These are phyloP conservation scores for Papilio machaon DNA, from an alignment of 1,140 invertebrate species.

Conservation along the genomic window DNA sequence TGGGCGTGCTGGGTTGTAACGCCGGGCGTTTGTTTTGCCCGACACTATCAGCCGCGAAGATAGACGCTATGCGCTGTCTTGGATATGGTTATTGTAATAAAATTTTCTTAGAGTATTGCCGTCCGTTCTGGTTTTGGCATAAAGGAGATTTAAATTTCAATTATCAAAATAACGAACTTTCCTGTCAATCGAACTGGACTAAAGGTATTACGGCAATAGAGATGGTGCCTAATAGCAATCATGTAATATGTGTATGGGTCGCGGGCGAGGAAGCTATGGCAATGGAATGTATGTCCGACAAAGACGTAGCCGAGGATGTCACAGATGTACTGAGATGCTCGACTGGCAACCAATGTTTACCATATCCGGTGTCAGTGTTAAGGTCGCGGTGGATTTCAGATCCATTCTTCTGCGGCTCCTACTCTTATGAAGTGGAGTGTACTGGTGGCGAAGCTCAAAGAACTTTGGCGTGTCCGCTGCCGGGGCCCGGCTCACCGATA, in stretches of 20 bases:
- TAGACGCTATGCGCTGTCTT: conserved; percentile 86
- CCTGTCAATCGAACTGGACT: conserved; percentile 84
- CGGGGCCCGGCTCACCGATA: conserved; percentile 80
- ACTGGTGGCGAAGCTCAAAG: conserved; percentile 82
- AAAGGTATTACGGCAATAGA: conserved; percentile 84
- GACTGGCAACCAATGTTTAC: conserved; percentile 83
- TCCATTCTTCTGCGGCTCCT: conserved; percentile 85
- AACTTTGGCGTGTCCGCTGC: conserved; percentile 83
- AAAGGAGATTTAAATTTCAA: conserved; percentile 83
- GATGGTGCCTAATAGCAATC: conserved; percentile 84
- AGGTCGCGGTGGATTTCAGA: conserved; percentile 85
- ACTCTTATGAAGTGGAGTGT: conserved; percentile 83
- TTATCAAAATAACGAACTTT: conserved; percentile 82
- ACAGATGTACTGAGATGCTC: conserved; percentile 84
- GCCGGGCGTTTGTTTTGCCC: conserved; percentile 88
- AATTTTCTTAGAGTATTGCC: conserved; percentile 89
- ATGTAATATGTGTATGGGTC: conserved; percentile 84
- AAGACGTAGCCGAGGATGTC: conserved; percentile 84
- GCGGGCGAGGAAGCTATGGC: conserved; percentile 85
- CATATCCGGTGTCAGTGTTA: conserved; percentile 84
- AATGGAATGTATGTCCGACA: conserved; percentile 87
- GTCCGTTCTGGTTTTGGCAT: conserved; percentile 88
- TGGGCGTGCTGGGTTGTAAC: conserved; percentile 88
- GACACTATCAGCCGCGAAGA: conserved; percentile 85
- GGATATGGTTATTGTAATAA: conserved; percentile 89